These are phyloP conservation scores for Hemitrygon akajei DNA, from an alignment of 2,797 vertebrate species.

Conservation along the genomic window DNA sequence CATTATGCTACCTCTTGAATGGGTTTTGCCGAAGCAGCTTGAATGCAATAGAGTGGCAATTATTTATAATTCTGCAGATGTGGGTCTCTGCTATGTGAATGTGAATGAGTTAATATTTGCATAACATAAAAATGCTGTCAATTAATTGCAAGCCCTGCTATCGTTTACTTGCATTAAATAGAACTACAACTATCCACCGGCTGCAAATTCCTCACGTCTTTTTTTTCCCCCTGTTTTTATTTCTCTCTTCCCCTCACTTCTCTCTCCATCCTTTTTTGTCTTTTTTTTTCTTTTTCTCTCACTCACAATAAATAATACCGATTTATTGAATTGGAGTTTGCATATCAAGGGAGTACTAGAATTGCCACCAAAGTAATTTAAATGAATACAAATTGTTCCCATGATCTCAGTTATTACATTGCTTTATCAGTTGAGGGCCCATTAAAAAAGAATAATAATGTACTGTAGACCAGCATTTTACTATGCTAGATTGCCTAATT, in stretches of 20 bases:
- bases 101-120: background rate
- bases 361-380: background rate
- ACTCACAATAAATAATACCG: too few relatives aligned
- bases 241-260: too few relatives aligned
- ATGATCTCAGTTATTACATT: background rate
- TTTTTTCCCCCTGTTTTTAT: too few relatives aligned
- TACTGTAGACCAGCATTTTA: background rate
- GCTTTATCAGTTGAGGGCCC: background rate
- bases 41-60: background rate
- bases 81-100: background rate
- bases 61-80: constrained; percentile 11
- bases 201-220: background rate
- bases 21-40: background rate
- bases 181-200: background rate
- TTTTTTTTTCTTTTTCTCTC: too few relatives aligned
- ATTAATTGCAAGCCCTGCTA: background rate
- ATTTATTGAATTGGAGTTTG: background rate
- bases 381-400: background rate
- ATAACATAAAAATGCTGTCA: background rate
- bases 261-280: too few relatives aligned
- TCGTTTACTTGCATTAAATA: background rate
- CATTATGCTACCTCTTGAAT: background rate
- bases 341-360: background rate
- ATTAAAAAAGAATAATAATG: background rate
- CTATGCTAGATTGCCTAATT: background rate